phyloP scores from a whole-genome alignment of 2,888 invertebrate genomes.

The Meta bourneti region DNA sequence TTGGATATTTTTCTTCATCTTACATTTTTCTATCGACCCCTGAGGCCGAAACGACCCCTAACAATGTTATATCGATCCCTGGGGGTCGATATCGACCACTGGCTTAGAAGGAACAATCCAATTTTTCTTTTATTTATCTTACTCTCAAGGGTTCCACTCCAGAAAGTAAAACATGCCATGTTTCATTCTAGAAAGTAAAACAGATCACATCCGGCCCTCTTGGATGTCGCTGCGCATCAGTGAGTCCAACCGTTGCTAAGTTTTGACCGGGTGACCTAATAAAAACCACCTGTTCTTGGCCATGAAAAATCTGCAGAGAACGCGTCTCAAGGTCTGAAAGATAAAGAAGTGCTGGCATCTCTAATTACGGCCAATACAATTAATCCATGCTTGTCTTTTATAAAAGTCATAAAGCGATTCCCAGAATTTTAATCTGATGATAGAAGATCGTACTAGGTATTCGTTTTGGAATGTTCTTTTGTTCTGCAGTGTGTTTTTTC shows the following conservation, averaged over 20 bases:
- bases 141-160: too few species aligned
- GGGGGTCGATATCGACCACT: too few species aligned
- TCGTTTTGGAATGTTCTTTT: neutral
- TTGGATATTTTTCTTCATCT: too few species aligned
- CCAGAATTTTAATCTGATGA: conserved; percentile 5
- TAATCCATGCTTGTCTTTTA: neutral
- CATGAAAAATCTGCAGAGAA: neutral
- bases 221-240: neutral
- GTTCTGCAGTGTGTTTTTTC: neutral
- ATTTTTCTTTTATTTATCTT: too few species aligned
- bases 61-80: too few species aligned
- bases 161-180: neutral
- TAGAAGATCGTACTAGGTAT: conserved; percentile 1
- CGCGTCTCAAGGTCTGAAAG: neutral
- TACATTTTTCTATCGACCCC: too few species aligned
- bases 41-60: too few species aligned
- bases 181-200: neutral
- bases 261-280: conserved; percentile 33
- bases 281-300: conserved; percentile 3
- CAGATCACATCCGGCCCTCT: neutral
- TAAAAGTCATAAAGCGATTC: neutral
- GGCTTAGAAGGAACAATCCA: too few species aligned
- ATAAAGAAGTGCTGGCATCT: neutral
- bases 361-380: neutral
- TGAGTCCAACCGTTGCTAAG: neutral